phyloP scores from a whole-genome alignment of 2,888 invertebrate genomes.

The Tortrix viridana region DNA sequence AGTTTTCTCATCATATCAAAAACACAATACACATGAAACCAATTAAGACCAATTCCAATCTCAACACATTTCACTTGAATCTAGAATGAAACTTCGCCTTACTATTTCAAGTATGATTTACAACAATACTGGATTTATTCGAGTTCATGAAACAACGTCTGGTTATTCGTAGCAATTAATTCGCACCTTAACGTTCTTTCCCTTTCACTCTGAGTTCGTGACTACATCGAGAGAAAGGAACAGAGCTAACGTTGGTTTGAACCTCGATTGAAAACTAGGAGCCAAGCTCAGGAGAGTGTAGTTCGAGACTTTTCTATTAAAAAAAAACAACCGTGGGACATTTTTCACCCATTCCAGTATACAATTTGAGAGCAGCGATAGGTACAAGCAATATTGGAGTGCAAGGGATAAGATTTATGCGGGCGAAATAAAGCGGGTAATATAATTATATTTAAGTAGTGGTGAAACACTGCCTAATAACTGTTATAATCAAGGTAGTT shows the following conservation, averaged over 20 bases:
- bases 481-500: too few relatives aligned
- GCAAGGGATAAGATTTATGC: constrained; percentile 21
- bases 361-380: constrained; percentile 56
- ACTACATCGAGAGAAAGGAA: too few relatives aligned
- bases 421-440: not conserved
- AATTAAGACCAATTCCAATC: constrained; percentile 5
- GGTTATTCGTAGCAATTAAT: not conserved
- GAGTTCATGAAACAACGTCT: constrained; percentile 24
- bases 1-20: too few relatives aligned
- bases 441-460: too few relatives aligned
- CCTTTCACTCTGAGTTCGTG: too few relatives aligned
- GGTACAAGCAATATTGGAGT: constrained; percentile 40
- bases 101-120: constrained; percentile 25
- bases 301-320: constrained; percentile 45
- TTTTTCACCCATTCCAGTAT: constrained; percentile 61
- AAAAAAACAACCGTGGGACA: constrained; percentile 56
- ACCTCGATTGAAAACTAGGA: too few relatives aligned
- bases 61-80: not conserved
- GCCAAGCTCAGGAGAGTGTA: not conserved
- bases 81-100: constrained; percentile 14
- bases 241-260: too few relatives aligned
- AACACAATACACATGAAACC: not conserved
- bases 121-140: constrained; percentile 13
- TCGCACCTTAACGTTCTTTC: too few relatives aligned
- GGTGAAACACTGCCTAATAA: too few relatives aligned